These are phyloP conservation scores for Suillia variegata DNA, from an alignment of 2,888 invertebrate species.

Conservation along the genomic window DNA sequence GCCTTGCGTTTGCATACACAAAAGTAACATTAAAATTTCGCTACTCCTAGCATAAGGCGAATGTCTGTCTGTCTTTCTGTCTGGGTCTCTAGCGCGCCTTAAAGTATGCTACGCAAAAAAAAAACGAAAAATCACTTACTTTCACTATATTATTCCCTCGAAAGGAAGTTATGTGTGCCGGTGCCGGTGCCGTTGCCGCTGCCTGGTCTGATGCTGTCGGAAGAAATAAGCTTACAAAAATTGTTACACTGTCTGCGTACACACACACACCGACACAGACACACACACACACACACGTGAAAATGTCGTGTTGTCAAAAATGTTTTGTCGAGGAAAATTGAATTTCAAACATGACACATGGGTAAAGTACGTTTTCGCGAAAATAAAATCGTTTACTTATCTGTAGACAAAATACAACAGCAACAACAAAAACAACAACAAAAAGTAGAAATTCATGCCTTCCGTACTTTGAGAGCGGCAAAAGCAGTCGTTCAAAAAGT, in stretches of 20 bases:
- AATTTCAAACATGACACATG: slow-evolving; percentile 7
- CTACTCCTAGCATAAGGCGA: background rate
- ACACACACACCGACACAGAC: no score
- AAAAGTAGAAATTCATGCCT: background rate
- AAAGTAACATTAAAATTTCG: slow-evolving; percentile 4
- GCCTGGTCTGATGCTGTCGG: no score
- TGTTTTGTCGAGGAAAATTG: slow-evolving; percentile 18
- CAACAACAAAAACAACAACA: slow-evolving; percentile 31
- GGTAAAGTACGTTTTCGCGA: no score
- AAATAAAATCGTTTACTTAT: no score
- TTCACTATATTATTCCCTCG: slow-evolving; percentile 10
- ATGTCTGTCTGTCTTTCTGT: no score
- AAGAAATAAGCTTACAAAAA: slow-evolving; percentile 14
- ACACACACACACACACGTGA: no score
- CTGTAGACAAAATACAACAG: slow-evolving; percentile 4
- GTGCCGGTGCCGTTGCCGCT: no score
- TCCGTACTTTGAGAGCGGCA: no score
- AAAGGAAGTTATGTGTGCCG: background rate
- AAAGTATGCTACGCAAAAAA: slow-evolving; percentile 14
- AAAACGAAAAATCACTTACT: slow-evolving; percentile 20
- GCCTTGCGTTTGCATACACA: slow-evolving; percentile 9
- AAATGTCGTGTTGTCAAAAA: slow-evolving; percentile 18
- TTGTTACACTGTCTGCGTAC: slow-evolving; percentile 13
- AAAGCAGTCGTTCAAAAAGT: background rate
- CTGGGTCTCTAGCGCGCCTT: no score